Evolutionary conservation across 2,113 vertebrate genomes (phyloP).

Genomic region (Rhea pennata): DNA sequence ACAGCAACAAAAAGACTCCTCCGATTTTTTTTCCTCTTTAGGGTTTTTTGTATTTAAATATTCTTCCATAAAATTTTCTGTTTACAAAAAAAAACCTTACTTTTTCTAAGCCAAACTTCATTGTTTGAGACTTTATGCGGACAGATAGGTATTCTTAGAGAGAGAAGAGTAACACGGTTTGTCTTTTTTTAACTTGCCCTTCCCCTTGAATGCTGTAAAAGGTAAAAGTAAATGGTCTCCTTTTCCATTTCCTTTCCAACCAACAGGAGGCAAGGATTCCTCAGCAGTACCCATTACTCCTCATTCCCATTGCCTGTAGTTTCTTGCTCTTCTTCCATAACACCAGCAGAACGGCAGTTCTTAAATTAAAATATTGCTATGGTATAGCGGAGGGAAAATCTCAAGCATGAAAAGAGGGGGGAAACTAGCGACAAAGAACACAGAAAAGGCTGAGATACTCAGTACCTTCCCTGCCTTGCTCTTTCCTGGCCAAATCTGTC

Average conservation of each 20-base stretch:
- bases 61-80: not conserved
- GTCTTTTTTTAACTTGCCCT: not conserved
- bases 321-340: not conserved
- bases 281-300: not conserved
- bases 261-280: not conserved
- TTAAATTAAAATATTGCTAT: not conserved
- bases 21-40: not conserved
- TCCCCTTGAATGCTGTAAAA: not conserved
- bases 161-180: not conserved
- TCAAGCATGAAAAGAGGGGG: not conserved
- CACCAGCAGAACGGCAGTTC: not conserved
- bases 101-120: not conserved
- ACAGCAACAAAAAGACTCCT: not conserved
- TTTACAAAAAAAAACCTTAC: not conserved
- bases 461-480: not conserved
- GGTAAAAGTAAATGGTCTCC: not conserved
- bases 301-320: not conserved
- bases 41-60: not conserved
- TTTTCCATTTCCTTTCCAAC: not conserved
- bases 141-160: not conserved
- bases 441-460: not conserved
- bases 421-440: not conserved
- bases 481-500: not conserved
- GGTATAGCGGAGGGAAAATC: not conserved
- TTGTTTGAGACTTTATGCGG: not conserved